A percentile compares a stretch with the other conserved stretches of the same genome.
These are phyloP conservation scores for Lymantria monacha DNA, from an alignment of 2,888 invertebrate species.

Conservation along the genomic window DNA sequence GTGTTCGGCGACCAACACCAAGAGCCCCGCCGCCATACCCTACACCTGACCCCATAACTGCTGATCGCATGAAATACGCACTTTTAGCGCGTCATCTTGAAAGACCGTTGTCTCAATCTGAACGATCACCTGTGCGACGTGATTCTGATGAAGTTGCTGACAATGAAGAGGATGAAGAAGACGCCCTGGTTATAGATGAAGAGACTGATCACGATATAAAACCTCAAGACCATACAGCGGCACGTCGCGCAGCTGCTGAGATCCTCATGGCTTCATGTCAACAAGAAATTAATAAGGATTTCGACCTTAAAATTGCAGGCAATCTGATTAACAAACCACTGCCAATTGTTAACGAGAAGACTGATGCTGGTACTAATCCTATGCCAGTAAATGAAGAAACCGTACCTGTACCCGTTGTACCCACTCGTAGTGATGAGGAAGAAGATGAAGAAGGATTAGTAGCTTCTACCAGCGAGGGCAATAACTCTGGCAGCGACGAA, in stretches of 20 bases:
- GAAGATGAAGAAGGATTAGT: conserved; percentile 92
- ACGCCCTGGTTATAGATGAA: conserved; percentile 86
- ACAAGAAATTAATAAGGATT: conserved; percentile 74
- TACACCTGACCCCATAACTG: conserved; percentile 53
- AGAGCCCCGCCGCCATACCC: conserved; percentile 70
- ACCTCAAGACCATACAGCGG: conserved; percentile 64
- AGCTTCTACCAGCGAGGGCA: conserved; percentile 91
- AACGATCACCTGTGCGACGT: conserved; percentile 64
- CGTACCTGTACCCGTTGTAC: conserved; percentile 87
- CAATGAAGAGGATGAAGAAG: conserved; percentile 86
- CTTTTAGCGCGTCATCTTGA: conserved; percentile 90
- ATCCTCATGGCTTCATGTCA: conserved; percentile 78
- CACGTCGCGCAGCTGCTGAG: conserved; percentile 82
- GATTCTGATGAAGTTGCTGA: conserved; percentile 83
- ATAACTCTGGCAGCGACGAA: conserved; percentile 92
- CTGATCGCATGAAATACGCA: conserved; percentile 85
- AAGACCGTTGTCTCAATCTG: conserved; percentile 72
- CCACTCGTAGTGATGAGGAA: conserved; percentile 80
- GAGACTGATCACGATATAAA: conserved; percentile 66
- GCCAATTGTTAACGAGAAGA: conserved; percentile 52
- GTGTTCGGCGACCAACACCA: conserved; percentile 85
- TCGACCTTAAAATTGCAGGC: conserved; percentile 80
- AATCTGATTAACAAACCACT: conserved; percentile 80
- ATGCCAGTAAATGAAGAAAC: conserved; percentile 84
- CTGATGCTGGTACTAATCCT: conserved; percentile 70